Evolutionary conservation across 2,113 vertebrate genomes (phyloP).

Genomic region (Aplodontia rufa): DNA sequence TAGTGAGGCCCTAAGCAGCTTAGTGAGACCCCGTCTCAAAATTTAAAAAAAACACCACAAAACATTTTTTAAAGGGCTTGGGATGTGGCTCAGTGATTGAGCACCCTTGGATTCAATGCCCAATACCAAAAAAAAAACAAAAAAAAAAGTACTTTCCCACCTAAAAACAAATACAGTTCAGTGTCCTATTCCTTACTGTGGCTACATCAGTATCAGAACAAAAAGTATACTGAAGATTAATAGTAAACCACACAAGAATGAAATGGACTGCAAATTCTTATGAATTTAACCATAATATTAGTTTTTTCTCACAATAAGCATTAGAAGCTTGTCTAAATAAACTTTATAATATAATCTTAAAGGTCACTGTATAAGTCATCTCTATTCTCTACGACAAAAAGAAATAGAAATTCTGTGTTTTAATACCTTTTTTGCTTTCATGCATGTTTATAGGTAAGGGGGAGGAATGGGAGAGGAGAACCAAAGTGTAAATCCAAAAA

Average conservation of each 20-base stretch:
- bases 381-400: constrained; percentile 45
- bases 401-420: constrained; percentile 30
- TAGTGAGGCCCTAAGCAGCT: too few species aligned
- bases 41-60: too few species aligned
- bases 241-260: background rate
- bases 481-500: constrained; percentile 1
- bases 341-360: constrained; percentile 9
- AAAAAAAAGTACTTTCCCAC: background rate
- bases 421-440: constrained; percentile 30
- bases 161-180: background rate
- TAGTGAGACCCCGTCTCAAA: too few species aligned
- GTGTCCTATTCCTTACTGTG: background rate
- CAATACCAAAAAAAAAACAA: background rate
- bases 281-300: background rate
- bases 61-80: too few species aligned
- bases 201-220: constrained; percentile 32
- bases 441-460: constrained; percentile 31
- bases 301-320: background rate
- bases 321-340: constrained; percentile 23
- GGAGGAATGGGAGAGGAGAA: background rate
- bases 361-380: background rate
- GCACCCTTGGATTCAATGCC: too few species aligned
- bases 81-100: too few species aligned
- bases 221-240: background rate
- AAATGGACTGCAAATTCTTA: background rate